phyloP scores from a whole-genome alignment of 2,113 vertebrate species.

The Peromyscus polionotus region DNA sequence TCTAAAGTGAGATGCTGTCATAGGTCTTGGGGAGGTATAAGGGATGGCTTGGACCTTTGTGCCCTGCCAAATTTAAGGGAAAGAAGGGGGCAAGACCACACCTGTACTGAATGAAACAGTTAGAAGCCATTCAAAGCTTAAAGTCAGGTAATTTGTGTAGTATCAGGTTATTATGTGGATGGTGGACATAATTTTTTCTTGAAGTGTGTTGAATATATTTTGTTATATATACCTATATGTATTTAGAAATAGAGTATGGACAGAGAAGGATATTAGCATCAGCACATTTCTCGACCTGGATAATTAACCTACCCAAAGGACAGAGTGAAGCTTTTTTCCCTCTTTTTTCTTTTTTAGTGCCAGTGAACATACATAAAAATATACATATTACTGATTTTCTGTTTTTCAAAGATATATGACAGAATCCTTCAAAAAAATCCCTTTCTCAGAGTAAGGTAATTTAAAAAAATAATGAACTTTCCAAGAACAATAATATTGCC shows the following conservation, averaged over 20 bases:
- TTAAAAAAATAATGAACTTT: constrained; percentile 71
- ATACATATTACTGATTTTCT: constrained; percentile 61
- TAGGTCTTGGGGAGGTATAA: not conserved
- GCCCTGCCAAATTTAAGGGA: constrained; percentile 1
- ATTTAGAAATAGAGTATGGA: constrained; percentile 74
- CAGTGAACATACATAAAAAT: constrained; percentile 78
- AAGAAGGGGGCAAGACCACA: constrained; percentile 35
- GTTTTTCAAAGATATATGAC: constrained; percentile 71
- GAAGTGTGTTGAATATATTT: constrained; percentile 73
- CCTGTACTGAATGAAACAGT: constrained; percentile 56
- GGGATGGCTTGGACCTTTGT: not conserved
- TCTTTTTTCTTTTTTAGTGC: constrained; percentile 55
- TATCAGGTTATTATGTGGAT: not conserved
- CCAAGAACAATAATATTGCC: constrained; percentile 52
- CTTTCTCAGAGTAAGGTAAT: constrained; percentile 46
- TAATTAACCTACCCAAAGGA: constrained; percentile 65
- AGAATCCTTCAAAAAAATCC: constrained; percentile 49
- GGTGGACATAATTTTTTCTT: constrained; percentile 68
- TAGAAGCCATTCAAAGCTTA: constrained; percentile 56
- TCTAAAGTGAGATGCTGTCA: constrained; percentile 11
- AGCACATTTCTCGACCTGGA: constrained; percentile 72
- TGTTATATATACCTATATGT: constrained; percentile 51
- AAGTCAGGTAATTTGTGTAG: not conserved
- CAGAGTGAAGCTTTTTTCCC: constrained; percentile 54
- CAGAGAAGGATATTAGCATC: constrained; percentile 65